phyloP scores from a whole-genome alignment of 2,113 vertebrate genomes.

The Otolemur garnettii region DNA sequence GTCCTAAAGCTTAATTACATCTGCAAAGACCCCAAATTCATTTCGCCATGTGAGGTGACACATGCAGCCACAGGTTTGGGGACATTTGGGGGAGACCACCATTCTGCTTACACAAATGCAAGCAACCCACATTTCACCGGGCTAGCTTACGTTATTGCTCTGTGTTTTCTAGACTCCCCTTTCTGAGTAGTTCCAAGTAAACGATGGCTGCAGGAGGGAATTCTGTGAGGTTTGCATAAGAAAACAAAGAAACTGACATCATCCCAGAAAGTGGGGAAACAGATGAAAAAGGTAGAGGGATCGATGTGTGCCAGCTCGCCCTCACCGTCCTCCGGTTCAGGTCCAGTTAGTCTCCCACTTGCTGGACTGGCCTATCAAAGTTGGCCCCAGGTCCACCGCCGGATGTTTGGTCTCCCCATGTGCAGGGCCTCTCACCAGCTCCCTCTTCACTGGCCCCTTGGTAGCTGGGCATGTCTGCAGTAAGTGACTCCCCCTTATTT shows the following conservation, averaged over 20 bases:
- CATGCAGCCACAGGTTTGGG: not conserved
- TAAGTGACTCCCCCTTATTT: no score
- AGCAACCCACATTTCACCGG: not conserved
- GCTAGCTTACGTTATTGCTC: not conserved
- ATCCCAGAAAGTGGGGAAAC: not conserved
- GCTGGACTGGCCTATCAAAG: not conserved
- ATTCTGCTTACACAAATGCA: not conserved
- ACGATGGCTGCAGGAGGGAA: not conserved
- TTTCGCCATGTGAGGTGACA: not conserved
- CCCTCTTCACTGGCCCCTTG: not conserved
- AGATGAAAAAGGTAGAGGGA: not conserved
- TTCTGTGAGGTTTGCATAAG: not conserved
- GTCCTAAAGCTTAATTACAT: not conserved
- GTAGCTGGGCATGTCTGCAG: not conserved
- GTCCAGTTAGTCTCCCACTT: not conserved
- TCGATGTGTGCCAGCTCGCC: not conserved
- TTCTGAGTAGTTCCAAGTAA: not conserved
- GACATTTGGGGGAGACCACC: not conserved
- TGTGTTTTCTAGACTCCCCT: not conserved
- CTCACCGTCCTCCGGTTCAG: not conserved
- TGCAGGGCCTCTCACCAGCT: fast-evolving
- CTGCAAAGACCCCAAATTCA: not conserved
- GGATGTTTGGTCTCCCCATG: not conserved
- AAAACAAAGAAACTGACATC: not conserved
- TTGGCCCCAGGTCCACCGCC: not conserved